Evolutionary conservation across 1,140 invertebrate species (phyloP).

Genomic region (Leptinotarsa defecta): DNA sequence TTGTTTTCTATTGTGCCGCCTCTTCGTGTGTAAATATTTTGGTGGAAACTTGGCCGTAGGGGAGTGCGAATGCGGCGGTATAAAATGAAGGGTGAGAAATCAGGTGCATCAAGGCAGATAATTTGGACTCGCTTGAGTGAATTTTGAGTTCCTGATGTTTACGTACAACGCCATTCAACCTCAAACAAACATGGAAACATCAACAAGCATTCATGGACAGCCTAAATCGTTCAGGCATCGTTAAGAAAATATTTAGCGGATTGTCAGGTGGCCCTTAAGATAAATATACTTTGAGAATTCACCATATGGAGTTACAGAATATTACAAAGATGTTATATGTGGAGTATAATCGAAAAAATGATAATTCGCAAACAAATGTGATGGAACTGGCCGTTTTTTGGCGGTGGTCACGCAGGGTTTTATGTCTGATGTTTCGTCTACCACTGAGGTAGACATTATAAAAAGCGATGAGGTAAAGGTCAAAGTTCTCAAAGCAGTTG

Average conservation of each 20-base stretch:
- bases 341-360: too few species aligned
- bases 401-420: too few species aligned
- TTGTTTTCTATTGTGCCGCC: background rate
- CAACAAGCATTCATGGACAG: slow-evolving; percentile 22
- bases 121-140: slow-evolving; percentile 28
- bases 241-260: slow-evolving; percentile 1
- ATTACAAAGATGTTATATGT: too few species aligned
- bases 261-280: background rate
- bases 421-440: too few species aligned
- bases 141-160: slow-evolving; percentile 28
- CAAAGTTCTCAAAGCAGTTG: too few species aligned
- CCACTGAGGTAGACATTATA: too few species aligned
- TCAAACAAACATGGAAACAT: slow-evolving; percentile 32
- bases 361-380: too few species aligned
- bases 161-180: slow-evolving; percentile 21
- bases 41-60: slow-evolving; percentile 23
- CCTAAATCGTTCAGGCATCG: background rate
- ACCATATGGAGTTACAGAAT: too few species aligned
- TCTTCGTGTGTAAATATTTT: slow-evolving; percentile 23
- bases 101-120: slow-evolving; percentile 33
- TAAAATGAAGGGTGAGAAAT: slow-evolving; percentile 31
- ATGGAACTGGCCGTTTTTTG: too few species aligned
- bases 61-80: slow-evolving; percentile 7
- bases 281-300: background rate
- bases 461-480: too few species aligned